Conservation (phyloP, 2,797 vertebrate genomes). For the Hapalemur alaotrensis region DNA sequence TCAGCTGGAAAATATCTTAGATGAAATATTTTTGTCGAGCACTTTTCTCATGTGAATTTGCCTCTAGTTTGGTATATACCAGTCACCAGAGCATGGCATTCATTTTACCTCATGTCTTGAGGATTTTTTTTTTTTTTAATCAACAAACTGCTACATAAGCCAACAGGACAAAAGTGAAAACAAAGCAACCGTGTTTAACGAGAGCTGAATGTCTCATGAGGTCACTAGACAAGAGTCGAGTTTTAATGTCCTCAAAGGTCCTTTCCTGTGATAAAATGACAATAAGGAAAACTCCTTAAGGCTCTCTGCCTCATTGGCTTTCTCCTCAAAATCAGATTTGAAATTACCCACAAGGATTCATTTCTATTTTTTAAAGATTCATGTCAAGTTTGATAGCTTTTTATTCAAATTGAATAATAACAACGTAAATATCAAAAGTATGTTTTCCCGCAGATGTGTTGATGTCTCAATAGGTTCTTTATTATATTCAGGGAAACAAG, state of each 20-base stretch:
- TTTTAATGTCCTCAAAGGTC: constrained; percentile 73
- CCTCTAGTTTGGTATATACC: constrained; percentile 83
- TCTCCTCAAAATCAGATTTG: constrained; percentile 49
- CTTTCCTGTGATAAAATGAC: constrained; percentile 73
- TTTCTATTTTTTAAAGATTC: constrained; percentile 76
- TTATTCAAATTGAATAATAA: constrained; percentile 79
- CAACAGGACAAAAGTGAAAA: constrained; percentile 62
- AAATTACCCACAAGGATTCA: constrained; percentile 66
- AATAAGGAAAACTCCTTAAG: constrained; percentile 67
- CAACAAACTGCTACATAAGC: constrained; percentile 72
- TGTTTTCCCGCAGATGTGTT: constrained; percentile 76
- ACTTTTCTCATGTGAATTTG: constrained; percentile 90
- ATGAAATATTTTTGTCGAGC: constrained; percentile 87
- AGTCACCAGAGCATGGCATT: constrained; percentile 80
- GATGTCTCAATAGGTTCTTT: constrained; percentile 75
- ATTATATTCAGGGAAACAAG: constrained; percentile 77
- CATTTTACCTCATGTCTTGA: constrained; percentile 80
- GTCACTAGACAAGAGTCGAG: constrained; percentile 62
- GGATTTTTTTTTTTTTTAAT: constrained; percentile 75
- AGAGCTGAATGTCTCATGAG: constrained; percentile 53
- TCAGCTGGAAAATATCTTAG: constrained; percentile 92
- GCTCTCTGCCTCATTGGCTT: constrained; percentile 53
- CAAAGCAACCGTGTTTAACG: constrained; percentile 64
- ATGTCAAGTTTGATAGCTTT: constrained; percentile 77
- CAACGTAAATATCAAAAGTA: constrained; percentile 75